These are phyloP conservation scores for Sipha maydis DNA, from an alignment of 2,888 invertebrate species.

Conservation along the genomic window DNA sequence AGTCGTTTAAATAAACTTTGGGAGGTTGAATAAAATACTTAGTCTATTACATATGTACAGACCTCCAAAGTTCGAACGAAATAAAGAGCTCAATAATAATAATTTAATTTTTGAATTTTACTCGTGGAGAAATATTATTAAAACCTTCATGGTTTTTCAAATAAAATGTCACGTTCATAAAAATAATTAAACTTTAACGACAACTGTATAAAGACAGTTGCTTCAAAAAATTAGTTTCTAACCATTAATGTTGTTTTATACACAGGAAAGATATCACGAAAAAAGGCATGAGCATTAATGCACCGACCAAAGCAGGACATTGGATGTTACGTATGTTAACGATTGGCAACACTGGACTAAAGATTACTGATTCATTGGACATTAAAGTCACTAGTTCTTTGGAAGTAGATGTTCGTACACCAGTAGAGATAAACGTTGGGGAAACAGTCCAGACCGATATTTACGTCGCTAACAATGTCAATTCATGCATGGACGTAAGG, in stretches of 20 bases:
- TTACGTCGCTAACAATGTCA: slow-evolving; percentile 76
- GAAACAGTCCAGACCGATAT: slow-evolving; percentile 77
- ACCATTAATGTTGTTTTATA: not conserved
- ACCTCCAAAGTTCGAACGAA: not conserved
- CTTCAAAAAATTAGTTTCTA: not conserved
- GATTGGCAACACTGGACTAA: slow-evolving; percentile 67
- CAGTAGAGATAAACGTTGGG: slow-evolving; percentile 73
- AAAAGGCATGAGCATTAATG: slow-evolving; percentile 66
- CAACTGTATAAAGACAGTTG: not conserved
- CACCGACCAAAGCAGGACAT: slow-evolving; percentile 74
- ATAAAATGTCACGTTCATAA: not conserved
- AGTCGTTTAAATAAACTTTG: not conserved
- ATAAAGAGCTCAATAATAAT: not conserved
- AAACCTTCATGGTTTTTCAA: not conserved
- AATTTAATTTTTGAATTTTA: not conserved
- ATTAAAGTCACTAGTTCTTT: slow-evolving; percentile 74
- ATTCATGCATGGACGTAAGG: slow-evolving; percentile 76
- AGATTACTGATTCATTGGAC: slow-evolving; percentile 73
- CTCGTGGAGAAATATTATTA: not conserved
- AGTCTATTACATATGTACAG: not conserved
- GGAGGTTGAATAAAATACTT: slow-evolving; percentile 32
- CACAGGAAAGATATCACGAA: slow-evolving; percentile 36
- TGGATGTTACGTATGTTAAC: slow-evolving; percentile 76
- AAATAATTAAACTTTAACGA: not conserved
- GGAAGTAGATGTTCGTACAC: slow-evolving; percentile 74